A percentile compares a stretch with the other conserved stretches of the same genome.
These are phyloP conservation scores for Cataglyphis livida DNA, from an alignment of 2,888 invertebrate genomes.

Conservation along the genomic window DNA sequence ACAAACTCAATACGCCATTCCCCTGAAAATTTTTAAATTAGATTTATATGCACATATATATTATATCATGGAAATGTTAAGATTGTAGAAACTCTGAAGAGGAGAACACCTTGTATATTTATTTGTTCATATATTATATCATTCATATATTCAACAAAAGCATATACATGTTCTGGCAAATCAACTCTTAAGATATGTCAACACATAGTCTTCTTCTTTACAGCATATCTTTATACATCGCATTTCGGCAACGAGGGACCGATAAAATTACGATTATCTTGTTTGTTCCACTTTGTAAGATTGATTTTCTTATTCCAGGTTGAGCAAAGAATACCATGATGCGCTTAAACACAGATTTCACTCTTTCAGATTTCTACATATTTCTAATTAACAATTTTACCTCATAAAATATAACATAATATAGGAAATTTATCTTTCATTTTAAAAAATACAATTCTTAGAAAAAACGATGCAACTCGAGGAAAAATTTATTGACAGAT, in stretches of 20 bases:
- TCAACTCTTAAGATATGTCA: slow-evolving; percentile 73
- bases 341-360: slow-evolving; percentile 52
- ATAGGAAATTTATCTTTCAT: background rate
- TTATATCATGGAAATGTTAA: background rate
- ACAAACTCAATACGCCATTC: background rate
- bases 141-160: slow-evolving; percentile 66
- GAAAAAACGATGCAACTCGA: background rate
- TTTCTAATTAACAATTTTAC: slow-evolving; percentile 14
- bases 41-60: slow-evolving; percentile 20
- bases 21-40: slow-evolving; percentile 42
- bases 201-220: slow-evolving; percentile 71
- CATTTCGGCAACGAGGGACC: slow-evolving; percentile 49
- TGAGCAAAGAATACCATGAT: slow-evolving; percentile 69
- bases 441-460: background rate
- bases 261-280: slow-evolving; percentile 48
- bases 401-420: background rate
- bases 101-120: background rate
- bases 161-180: slow-evolving; percentile 65
- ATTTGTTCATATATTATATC: slow-evolving; percentile 33
- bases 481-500: background rate
- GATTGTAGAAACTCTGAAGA: background rate
- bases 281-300: slow-evolving; percentile 30
- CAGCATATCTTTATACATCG: slow-evolving; percentile 63
- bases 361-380: background rate
- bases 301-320: slow-evolving; percentile 46